Conservation (phyloP, 2,888 invertebrate genomes). For the Auanema freiburgensis region DNA sequence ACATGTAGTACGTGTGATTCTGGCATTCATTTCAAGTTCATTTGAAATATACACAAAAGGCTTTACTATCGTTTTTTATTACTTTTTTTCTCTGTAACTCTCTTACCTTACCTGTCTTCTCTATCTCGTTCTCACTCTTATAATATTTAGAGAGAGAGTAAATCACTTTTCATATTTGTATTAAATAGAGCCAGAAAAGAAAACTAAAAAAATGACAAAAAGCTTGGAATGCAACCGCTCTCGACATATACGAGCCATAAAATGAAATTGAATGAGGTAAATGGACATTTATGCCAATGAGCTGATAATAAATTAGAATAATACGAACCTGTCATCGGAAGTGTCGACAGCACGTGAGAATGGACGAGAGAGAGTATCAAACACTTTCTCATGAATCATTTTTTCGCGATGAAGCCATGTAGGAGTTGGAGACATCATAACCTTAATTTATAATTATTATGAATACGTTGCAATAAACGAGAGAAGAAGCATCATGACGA, state of each 20-base stretch:
- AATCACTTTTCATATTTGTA: background rate
- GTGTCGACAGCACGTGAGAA: conserved; percentile 33
- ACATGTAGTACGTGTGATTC: too few species aligned
- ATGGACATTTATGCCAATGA: background rate
- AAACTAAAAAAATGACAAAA: background rate
- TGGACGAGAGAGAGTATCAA: conserved; percentile 42
- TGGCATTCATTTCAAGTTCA: too few species aligned
- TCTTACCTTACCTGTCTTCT: too few species aligned
- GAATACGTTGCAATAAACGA: too few species aligned
- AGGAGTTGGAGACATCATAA: too few species aligned
- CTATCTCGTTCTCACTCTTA: too few species aligned
- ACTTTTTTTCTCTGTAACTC: too few species aligned
- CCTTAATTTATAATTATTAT: too few species aligned
- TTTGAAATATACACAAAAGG: too few species aligned
- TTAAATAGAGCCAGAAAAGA: background rate
- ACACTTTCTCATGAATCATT: conserved; percentile 41
- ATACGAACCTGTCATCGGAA: conserved; percentile 5
- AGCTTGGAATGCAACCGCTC: background rate
- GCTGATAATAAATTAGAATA: background rate
- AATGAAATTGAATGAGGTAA: conserved; percentile 3
- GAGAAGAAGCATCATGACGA: too few species aligned
- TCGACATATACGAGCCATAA: conserved; percentile 3
- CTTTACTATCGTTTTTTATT: too few species aligned
- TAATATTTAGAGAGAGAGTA: too few species aligned
- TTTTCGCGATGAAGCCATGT: conserved; percentile 33